Base-by-base conservation (phyloP, 2,888 invertebrate genomes). In the Nemurella pictetii region DNA sequence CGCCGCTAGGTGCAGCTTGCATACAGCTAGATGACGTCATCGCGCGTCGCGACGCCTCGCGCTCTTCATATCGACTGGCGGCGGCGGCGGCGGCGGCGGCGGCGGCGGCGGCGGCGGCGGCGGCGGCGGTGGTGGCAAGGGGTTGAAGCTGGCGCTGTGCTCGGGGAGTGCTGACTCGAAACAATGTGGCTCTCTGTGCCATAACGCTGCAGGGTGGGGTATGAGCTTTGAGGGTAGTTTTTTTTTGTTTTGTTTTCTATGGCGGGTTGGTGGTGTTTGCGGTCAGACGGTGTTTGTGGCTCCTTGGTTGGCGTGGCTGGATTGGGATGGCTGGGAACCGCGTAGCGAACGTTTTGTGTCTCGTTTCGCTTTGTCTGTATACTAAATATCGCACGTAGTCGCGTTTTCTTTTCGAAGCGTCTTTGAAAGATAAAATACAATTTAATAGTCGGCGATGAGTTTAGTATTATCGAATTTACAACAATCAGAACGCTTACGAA, bases 101-200 rank as follows among this genome's bases (percentile, higher is more conserved):
- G 25, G 77, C 15, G 15, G 1, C 77, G 83, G 85, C 85, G 75
- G 73, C 28, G 15, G 74, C 72, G 83, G 55, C 72, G 85, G 81
- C 4, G 35, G 29, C 26, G 72, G 30, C 29, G 74, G 26, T 25
- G 25, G 20, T 27, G 80, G 20, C 28, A 28, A 30, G 4, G 80
- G 32, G 74, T 72, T 78, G 72, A 81, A 80, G 84, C 80, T 84
- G 55, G 85, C 84, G 36, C 84, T 28, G 27, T 32, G 26, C 77
- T 20, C 30, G 55, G 55, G 20, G 12, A 7, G 55, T 55, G 55
- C 20, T 12, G 20, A 12, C 9, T 20, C 55, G 12, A 20, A 12
- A 55, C 55, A 55, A 15, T 7, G 55, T 7, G 55, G 1, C 2
- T 15, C 1, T 55, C 1, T 12, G 20, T 55, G 12, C 55, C n/a